Evolutionary conservation across 2,888 invertebrate species (phyloP), one percentile per base, ranked within the genome.

Genomic region (Portevinia maculata): DNA sequence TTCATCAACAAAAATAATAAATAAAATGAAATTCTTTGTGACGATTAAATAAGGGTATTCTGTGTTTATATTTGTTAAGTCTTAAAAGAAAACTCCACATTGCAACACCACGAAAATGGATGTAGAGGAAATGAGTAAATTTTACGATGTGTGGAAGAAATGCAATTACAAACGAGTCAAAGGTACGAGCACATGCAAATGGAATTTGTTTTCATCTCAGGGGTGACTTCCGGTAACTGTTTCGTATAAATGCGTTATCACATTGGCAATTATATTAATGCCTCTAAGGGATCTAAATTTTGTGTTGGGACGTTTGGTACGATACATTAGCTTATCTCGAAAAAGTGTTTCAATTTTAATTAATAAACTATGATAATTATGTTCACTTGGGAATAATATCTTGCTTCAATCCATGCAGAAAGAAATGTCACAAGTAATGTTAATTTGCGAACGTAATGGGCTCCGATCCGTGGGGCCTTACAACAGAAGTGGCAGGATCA

Each of bases 231-330:
- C 60, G 67, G 71, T 65, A 57, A 69, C 78, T 78, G 76, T 78
- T 83, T 76, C 76, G 15, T 39, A 76, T 83, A 83, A 83, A 83
- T 83, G 48, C 60, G 64, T 83, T 76, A 71, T 48, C 81, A 55
- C 65, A 44, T 69, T 59, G 17, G 19, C 34, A 50, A 41, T 73
- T 48, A n/a, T 50, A 39, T 30, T 34, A 34, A 52, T 37, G 21
- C 24, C 32, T 59, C 34, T n/a, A 24, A 39, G 28, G n/a, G 15
- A 24, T 24, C 24, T 24, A n/a, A n/a, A n/a, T 24, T 5, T 3
- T 24, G 24, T 24, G 24, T 5, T 2, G 2, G 24, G 24, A 24
- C 24, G 24, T 24, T 24, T 3, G 5, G 24, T 24, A 5, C 24
- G n/a, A n/a, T n/a, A n/a, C n/a, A n/a, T n/a, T n/a, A n/a, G n/a